phyloP scores from a whole-genome alignment of 1,140 invertebrate genomes.

The Acyrthosiphon pisum region DNA sequence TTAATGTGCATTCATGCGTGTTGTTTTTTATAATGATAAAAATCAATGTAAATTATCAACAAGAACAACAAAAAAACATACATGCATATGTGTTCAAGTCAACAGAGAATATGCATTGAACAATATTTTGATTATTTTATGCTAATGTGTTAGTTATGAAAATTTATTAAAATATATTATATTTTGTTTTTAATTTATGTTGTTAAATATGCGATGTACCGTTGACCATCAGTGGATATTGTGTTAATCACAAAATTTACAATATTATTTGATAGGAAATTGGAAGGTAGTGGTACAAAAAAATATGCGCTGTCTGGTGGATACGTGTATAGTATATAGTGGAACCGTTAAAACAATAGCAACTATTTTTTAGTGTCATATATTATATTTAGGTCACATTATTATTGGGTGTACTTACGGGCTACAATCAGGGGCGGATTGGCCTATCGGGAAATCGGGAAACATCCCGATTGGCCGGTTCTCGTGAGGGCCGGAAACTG shows the following conservation, averaged over 20 bases:
- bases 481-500: too few species aligned
- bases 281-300: background rate
- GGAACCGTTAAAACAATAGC: background rate
- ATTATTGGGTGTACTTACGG: background rate
- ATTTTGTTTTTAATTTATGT: background rate
- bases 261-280: background rate
- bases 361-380: background rate
- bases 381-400: background rate
- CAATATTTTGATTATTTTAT: background rate
- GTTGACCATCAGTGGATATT: background rate
- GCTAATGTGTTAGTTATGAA: background rate
- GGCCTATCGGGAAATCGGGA: too few species aligned
- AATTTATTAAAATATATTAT: background rate
- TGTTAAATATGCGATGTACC: background rate
- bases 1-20: background rate
- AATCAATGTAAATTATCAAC: background rate
- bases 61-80: background rate
- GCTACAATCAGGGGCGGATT: too few species aligned
- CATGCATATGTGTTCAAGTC: background rate
- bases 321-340: too few species aligned
- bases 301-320: background rate
- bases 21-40: background rate
- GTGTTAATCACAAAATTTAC: background rate
- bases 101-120: background rate
- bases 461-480: too few species aligned